Evolutionary conservation across 2,113 vertebrate species (phyloP).

Genomic region (Phalacrocorax pelagicus): DNA sequence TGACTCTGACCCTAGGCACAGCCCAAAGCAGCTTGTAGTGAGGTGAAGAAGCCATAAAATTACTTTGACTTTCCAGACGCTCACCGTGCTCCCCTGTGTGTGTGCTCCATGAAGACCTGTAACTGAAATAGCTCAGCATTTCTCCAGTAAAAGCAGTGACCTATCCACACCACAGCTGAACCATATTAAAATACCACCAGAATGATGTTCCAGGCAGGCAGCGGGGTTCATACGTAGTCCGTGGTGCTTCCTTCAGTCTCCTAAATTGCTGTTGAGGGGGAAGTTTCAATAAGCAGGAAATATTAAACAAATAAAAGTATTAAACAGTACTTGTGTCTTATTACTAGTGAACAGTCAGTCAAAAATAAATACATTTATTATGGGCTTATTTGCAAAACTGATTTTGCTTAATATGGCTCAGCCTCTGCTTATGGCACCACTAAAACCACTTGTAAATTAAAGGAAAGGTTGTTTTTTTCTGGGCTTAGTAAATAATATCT

Average conservation of each 20-base stretch:
- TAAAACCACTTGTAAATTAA: not conserved
- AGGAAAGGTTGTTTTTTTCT: not conserved
- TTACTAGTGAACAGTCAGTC: not conserved
- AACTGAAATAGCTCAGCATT: not conserved
- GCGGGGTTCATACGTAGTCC: not conserved
- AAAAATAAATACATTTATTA: not conserved
- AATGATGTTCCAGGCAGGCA: not conserved
- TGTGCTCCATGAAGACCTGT: not conserved
- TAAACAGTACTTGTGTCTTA: not conserved
- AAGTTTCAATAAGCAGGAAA: not conserved
- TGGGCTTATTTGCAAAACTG: not conserved
- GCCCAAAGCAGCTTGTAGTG: not conserved
- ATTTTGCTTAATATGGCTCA: not conserved
- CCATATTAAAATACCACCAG: not conserved
- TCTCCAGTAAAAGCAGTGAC: not conserved
- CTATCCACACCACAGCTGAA: not conserved
- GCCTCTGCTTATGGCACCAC: not conserved
- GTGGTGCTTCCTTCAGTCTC: not conserved
- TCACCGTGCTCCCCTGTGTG: fast-evolving
- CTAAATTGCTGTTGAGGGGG: not conserved
- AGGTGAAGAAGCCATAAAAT: not conserved
- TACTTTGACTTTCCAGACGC: not conserved
- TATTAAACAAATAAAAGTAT: not conserved
- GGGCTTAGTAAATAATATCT: not conserved
- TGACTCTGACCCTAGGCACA: not conserved